Conservation (phyloP, 2,113 vertebrate genomes). For the Proterorhinus semilunaris region DNA sequence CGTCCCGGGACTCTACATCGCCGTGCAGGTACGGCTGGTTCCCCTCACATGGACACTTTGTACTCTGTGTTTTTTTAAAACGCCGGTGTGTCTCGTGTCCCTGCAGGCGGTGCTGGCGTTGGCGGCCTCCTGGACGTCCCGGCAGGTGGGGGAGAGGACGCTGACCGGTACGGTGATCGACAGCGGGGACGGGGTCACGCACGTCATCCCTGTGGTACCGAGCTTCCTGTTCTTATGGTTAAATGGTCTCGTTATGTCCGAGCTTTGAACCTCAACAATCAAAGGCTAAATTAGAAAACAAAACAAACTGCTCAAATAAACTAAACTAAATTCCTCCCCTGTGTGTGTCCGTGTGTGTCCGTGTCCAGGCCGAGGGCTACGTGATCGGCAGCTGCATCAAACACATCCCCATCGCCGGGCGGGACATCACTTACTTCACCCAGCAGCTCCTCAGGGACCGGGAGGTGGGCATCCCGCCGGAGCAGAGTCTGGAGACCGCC, state of each 20-base stretch:
- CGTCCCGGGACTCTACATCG: slow-evolving; percentile 97
- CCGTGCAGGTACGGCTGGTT: slow-evolving; percentile 85
- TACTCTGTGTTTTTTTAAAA: not conserved
- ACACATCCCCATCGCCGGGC: slow-evolving; percentile 97
- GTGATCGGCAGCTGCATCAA: slow-evolving; percentile 99
- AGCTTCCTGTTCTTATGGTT: not conserved
- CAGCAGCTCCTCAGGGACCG: slow-evolving; percentile 94
- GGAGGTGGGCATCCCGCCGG: slow-evolving; percentile 97
- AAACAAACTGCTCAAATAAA: no score
- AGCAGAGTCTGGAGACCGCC: slow-evolving; percentile 97
- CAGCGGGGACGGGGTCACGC: slow-evolving; percentile 97
- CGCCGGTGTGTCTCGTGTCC: not conserved
- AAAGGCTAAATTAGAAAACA: no score
- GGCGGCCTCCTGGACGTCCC: slow-evolving; percentile 98
- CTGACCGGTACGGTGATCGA: slow-evolving; percentile 96
- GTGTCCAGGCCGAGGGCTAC: slow-evolving; percentile 90
- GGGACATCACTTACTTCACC: slow-evolving; percentile 99
- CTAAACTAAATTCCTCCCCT: no score
- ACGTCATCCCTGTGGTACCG: slow-evolving; percentile 96
- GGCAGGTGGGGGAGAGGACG: slow-evolving; percentile 94
- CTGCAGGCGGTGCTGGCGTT: slow-evolving; percentile 83
- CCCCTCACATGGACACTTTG: no score
- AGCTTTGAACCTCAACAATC: no score
- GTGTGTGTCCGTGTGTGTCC: not conserved
- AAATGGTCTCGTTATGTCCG: no score